phyloP scores from a whole-genome alignment of 2,888 invertebrate species.

The Caenorhabditis japonica region DNA sequence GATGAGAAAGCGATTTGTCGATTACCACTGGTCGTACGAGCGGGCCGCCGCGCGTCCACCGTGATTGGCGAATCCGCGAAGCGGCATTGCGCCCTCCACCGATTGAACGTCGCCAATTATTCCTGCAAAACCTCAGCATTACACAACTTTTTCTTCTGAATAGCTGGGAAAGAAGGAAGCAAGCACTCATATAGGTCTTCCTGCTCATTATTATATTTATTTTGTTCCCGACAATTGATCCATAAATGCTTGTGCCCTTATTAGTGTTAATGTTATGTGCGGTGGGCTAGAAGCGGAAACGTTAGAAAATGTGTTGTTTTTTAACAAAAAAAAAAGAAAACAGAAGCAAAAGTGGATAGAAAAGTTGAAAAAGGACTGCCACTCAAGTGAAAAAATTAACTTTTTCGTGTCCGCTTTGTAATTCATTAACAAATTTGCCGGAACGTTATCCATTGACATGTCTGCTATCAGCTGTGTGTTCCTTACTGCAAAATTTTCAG shows the following conservation, averaged over 20 bases:
- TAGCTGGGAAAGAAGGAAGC: neutral
- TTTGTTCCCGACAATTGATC: slow-evolving; percentile 11
- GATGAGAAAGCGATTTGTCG: slow-evolving; percentile 33
- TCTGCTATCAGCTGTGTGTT: slow-evolving; percentile 52
- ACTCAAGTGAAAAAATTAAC: slow-evolving; percentile 35
- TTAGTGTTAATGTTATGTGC: neutral
- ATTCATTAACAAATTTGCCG: slow-evolving; percentile 44
- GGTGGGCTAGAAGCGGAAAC: neutral
- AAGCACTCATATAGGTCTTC: neutral
- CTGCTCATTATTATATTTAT: slow-evolving; percentile 11
- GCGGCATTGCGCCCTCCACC: slow-evolving; percentile 50
- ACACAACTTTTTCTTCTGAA: slow-evolving; percentile 2
- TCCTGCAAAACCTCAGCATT: slow-evolving; percentile 47
- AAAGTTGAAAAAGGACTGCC: slow-evolving; percentile 3
- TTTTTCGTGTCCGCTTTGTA: slow-evolving; percentile 51
- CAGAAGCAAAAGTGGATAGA: slow-evolving; percentile 17
- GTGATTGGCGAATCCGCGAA: slow-evolving; percentile 52
- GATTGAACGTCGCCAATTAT: slow-evolving; percentile 57
- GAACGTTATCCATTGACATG: slow-evolving; percentile 41
- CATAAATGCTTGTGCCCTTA: slow-evolving; percentile 5
- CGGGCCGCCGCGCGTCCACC: slow-evolving; percentile 53
- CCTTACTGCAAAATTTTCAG: slow-evolving; percentile 42
- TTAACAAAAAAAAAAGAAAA: neutral
- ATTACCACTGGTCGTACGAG: slow-evolving; percentile 53
- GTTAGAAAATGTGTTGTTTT: slow-evolving; percentile 4